A percentile compares a stretch with the other conserved stretches of the same genome.
These are phyloP conservation scores for Zophobas morio DNA, from an alignment of 1,140 invertebrate species.

Conservation along the genomic window DNA sequence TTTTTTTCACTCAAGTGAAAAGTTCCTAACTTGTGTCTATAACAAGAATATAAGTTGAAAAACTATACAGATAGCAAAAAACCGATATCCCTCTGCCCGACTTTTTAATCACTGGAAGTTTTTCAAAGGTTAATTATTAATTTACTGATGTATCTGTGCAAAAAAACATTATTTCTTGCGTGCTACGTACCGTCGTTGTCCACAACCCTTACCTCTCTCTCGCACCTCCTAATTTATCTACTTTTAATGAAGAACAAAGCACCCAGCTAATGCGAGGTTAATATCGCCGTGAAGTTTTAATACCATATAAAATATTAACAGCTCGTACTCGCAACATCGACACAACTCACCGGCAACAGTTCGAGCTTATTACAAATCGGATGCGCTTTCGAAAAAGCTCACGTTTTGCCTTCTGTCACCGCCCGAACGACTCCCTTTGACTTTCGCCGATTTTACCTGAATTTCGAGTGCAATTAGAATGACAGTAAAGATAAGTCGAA, in stretches of 20 bases:
- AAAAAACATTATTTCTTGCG: too few species aligned
- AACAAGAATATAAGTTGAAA: too few species aligned
- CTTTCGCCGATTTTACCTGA: conserved; percentile 34
- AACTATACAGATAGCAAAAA: too few species aligned
- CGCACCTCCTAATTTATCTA: conserved; percentile 12
- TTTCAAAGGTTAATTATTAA: too few species aligned
- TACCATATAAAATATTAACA: conserved; percentile 32
- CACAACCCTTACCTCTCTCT: too few species aligned
- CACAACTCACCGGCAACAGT: conserved; percentile 20
- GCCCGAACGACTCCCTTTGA: background rate
- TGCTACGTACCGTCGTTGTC: too few species aligned
- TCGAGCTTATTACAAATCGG: conserved; percentile 16
- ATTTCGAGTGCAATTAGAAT: conserved; percentile 32
- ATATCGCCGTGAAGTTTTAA: conserved; percentile 32
- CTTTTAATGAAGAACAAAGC: conserved; percentile 38
- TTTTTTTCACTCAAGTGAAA: too few species aligned
- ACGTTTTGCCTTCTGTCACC: background rate
- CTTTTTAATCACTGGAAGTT: too few species aligned
- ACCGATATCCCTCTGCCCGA: too few species aligned
- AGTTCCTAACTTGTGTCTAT: too few species aligned
- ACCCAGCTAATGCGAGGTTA: conserved; percentile 9
- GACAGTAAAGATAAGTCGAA: conserved; percentile 32
- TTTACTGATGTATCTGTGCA: too few species aligned
- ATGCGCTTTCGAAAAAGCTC: background rate
- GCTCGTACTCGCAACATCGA: conserved; percentile 13